A percentile compares a stretch with the other conserved stretches of the same genome.
Conservation (phyloP, 2,888 invertebrate genomes). For the Matsumyia berberina region DNA sequence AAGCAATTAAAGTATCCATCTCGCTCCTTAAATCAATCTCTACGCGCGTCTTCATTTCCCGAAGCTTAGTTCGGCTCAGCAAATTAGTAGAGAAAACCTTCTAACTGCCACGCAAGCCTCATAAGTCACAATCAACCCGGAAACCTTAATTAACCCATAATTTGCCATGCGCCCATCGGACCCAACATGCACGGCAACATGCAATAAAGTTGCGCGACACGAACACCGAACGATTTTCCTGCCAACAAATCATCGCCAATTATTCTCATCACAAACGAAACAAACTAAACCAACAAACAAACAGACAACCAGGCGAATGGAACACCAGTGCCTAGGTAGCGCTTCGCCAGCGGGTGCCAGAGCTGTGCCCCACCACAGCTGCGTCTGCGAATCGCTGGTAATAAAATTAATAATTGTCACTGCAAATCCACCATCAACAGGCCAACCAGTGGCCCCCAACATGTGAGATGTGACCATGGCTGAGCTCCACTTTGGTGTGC, state of each 20-base stretch:
- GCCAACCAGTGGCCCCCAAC: constrained; percentile 31
- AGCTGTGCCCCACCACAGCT: constrained; percentile 26
- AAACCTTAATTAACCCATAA: constrained; percentile 70
- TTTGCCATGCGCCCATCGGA: constrained; percentile 65
- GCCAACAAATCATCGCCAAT: constrained; percentile 69
- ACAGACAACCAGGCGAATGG: constrained; percentile 16
- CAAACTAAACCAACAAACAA: constrained; percentile 48
- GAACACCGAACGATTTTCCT: constrained; percentile 51
- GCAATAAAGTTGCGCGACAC: constrained; percentile 68
- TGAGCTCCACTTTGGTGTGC: constrained; percentile 35
- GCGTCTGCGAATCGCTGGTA: constrained; percentile 28
- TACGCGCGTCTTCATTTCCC: background rate
- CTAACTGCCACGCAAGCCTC: constrained; percentile 33
- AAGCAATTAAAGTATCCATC: constrained; percentile 42
- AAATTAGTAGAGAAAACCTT: background rate
- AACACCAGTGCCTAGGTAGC: constrained; percentile 5
- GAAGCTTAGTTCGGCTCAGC: background rate
- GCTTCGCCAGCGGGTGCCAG: background rate
- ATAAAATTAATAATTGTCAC: constrained; percentile 67
- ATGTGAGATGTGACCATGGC: constrained; percentile 36
- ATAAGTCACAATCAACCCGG: constrained; percentile 73
- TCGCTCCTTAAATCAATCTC: background rate
- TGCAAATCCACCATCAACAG: constrained; percentile 46
- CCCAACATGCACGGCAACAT: constrained; percentile 63
- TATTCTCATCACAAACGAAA: constrained; percentile 57